Evolutionary conservation across 1,140 invertebrate genomes (phyloP).

Genomic region (Gryon sp.): DNA sequence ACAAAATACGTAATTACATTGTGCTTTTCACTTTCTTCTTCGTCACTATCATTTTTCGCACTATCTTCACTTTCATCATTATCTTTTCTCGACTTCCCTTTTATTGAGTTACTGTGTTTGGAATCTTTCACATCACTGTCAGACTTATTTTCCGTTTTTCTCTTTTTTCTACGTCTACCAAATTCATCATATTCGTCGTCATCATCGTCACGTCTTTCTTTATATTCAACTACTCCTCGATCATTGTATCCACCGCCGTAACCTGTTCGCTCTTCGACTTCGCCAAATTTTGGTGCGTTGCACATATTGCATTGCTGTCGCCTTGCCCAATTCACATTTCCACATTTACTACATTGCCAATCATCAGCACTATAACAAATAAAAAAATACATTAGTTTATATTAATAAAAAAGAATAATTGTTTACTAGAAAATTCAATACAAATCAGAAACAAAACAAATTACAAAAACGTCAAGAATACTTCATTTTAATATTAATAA

Average conservation of each 20-base stretch:
- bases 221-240: slow-evolving; percentile 94
- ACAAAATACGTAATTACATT: slow-evolving; percentile 8
- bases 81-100: slow-evolving; percentile 72
- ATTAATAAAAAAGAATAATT: too few species aligned
- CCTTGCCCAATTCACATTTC: slow-evolving; percentile 99
- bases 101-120: slow-evolving; percentile 72
- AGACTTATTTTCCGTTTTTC: slow-evolving; percentile 78
- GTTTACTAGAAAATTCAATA: too few species aligned
- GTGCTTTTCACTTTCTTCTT: slow-evolving; percentile 37
- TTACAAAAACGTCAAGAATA: too few species aligned
- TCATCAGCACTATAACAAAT: slow-evolving; percentile 92
- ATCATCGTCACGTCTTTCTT: slow-evolving; percentile 90
- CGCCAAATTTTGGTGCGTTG: slow-evolving; percentile 97
- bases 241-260: slow-evolving; percentile 96
- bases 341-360: slow-evolving; percentile 99
- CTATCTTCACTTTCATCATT: slow-evolving; percentile 71
- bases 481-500: too few species aligned
- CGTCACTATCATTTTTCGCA: slow-evolving; percentile 21
- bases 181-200: slow-evolving; percentile 98
- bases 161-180: slow-evolving; percentile 91
- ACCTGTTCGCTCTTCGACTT: slow-evolving; percentile 89
- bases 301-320: slow-evolving; percentile 98
- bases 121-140: slow-evolving; percentile 76
- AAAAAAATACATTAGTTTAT: neutral
- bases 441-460: too few species aligned